A percentile compares a stretch with the other conserved stretches of the same genome.
Conservation (phyloP, 1,140 invertebrate species). For the Scaptodrosophila lebanonensis region DNA sequence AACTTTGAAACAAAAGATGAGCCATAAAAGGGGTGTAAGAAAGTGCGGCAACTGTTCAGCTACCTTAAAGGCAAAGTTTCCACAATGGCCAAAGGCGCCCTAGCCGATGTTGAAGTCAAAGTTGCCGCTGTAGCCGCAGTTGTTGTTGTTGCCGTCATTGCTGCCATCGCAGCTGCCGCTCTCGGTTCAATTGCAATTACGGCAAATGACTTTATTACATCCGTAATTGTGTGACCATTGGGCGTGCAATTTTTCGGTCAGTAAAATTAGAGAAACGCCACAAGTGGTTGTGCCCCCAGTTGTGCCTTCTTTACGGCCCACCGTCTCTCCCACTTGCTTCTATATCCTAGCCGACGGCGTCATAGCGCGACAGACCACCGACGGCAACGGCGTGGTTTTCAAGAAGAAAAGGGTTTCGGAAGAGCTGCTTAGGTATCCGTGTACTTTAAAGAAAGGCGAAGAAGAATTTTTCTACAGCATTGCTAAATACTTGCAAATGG, state of each 20-base stretch:
- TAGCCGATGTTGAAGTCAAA: no score
- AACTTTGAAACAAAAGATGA: conserved; percentile 49
- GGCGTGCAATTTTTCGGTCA: conserved; percentile 71
- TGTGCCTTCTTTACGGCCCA: not conserved
- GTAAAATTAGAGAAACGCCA: conserved; percentile 57
- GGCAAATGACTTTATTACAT: conserved; percentile 77
- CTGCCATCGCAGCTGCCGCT: conserved; percentile 22
- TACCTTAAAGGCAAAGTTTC: conserved; percentile 35
- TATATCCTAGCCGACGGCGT: not conserved
- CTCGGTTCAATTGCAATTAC: conserved; percentile 75
- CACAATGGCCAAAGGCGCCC: conserved; percentile 3
- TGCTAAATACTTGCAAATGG: no score
- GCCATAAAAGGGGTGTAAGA: conserved; percentile 30
- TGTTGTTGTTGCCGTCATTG: conserved; percentile 15
- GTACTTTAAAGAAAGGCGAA: no score
- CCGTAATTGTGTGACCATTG: conserved; percentile 76
- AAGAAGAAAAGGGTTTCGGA: no score
- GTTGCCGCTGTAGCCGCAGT: not conserved
- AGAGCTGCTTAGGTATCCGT: no score
- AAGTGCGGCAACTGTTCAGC: not conserved
- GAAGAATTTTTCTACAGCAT: no score
- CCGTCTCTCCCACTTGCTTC: not conserved
- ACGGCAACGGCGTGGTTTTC: no score
- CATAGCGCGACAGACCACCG: not conserved
- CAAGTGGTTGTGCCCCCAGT: conserved; percentile 56